Base-by-base conservation (phyloP, 1,140 invertebrate species). In the Centruroides sculpturatus region DNA sequence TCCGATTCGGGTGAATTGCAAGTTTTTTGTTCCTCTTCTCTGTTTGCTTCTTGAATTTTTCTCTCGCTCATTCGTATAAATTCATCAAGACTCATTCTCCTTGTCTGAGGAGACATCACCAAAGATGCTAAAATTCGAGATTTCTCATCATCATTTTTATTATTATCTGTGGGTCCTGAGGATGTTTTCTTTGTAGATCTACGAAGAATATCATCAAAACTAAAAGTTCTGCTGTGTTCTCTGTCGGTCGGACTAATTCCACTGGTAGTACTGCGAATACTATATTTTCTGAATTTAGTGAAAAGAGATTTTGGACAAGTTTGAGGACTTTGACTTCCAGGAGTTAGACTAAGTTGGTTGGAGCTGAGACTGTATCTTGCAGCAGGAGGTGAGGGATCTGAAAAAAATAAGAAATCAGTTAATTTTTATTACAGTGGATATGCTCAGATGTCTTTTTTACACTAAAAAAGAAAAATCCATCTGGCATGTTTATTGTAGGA, bases 171-270 rank as follows among this genome's bases (percentile, higher is more conserved):
- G 13, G 55, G 11, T 50, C 46, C 4, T 23, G 11, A 10, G 50
- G 56, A 23, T 23, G 8, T 5, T 51, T 35, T 3, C 12, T 34
- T 2, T 35, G 7, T 34, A 11, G 47, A 35, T 35, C 60, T 59
- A 77, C 83, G 82, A 77, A 86, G 80, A 72, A 87, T 80, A 80
- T 86, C 85, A 77, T 86, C 85, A 76, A 87, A 81, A 78, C 83
- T 85, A 79, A 86, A 86, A 66, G 85, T 85, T 77, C 84, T 77
- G 66, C 80, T 36, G 0, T 48, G 12, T 6, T 64, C 59, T 54
- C 49, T 51, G 35, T 64, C 62, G 10, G 59, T 58, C 3, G 62
- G 55, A 55, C 56, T 60, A 3, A 55, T 59, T 36, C 58, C 56
- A n/a, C 56, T 56, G 11, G 34, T 23, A 4, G 46, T 13, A 34